phyloP scores from a whole-genome alignment of 2,797 vertebrate genomes.

The Hoplostethus atlanticus region DNA sequence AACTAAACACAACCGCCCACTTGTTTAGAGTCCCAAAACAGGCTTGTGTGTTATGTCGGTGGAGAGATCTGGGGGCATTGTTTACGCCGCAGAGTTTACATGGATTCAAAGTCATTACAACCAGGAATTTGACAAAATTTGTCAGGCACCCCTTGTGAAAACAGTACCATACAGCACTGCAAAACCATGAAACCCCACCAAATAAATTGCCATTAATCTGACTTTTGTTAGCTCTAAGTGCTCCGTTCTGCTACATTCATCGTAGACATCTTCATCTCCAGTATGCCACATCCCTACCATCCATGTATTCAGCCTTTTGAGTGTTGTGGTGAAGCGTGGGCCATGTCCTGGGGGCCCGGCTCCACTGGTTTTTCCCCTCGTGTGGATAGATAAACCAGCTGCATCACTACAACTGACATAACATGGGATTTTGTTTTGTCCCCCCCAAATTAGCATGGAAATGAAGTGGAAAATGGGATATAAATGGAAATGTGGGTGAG shows the following conservation, averaged over 20 bases:
- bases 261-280: conserved; percentile 54
- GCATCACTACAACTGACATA: conserved; percentile 80
- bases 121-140: conserved; percentile 73
- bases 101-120: conserved; percentile 73
- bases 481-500: conserved; percentile 82
- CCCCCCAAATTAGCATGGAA: conserved; percentile 81
- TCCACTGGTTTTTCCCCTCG: conserved; percentile 58
- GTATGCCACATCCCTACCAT: conserved; percentile 39
- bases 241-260: conserved; percentile 37
- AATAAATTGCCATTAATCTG: conserved; percentile 57
- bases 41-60: conserved; percentile 62
- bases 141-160: conserved; percentile 68
- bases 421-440: conserved; percentile 74
- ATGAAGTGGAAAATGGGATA: conserved; percentile 80
- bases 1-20: conserved; percentile 77
- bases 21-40: conserved; percentile 68
- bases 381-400: conserved; percentile 76
- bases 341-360: conserved; percentile 36
- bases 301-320: conserved; percentile 58
- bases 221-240: conserved; percentile 35
- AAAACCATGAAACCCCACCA: conserved; percentile 60
- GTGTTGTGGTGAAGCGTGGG: conserved; percentile 60
- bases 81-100: conserved; percentile 80
- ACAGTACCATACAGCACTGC: conserved; percentile 49
- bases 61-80: conserved; percentile 77